Percentiles rank a stretch among this genome's conserved stretches.
These are phyloP conservation scores for Myripristis jacobus DNA, from an alignment of 2,797 vertebrate genomes.

Conservation along the genomic window DNA sequence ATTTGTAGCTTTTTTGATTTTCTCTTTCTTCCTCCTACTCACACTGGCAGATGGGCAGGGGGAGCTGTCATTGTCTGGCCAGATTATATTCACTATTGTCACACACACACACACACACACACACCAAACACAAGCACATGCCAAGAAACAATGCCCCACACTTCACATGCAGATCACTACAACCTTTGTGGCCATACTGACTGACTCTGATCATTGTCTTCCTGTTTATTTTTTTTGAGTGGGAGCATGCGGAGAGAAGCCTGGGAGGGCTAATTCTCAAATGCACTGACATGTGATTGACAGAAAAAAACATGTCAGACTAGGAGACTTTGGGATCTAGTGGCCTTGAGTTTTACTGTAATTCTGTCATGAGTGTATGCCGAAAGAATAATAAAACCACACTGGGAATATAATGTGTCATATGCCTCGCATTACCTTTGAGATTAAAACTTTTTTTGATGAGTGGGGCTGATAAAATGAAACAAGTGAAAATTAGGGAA, in stretches of 20 bases:
- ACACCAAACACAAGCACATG: constrained; percentile 16
- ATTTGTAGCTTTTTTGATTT: constrained; percentile 64
- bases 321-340: constrained; percentile 4
- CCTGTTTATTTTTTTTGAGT: constrained; percentile 37
- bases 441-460: not conserved
- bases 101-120: constrained; percentile 19
- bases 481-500: not conserved
- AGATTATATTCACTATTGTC: constrained; percentile 54
- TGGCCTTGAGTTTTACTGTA: constrained; percentile 8
- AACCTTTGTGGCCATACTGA: constrained; percentile 11
- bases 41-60: constrained; percentile 71
- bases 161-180: not conserved
- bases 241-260: constrained; percentile 29
- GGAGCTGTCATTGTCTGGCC: constrained; percentile 69
- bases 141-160: constrained; percentile 33
- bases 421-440: not conserved
- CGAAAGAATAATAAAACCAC: not conserved
- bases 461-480: not conserved
- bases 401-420: not conserved
- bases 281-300: constrained; percentile 39
- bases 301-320: not conserved
- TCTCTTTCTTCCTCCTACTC: constrained; percentile 68
- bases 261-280: constrained; percentile 30
- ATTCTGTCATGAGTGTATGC: not conserved
- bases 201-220: constrained; percentile 28